These are phyloP conservation scores for Xylota segnis DNA, from an alignment of 2,888 invertebrate genomes.

Conservation along the genomic window DNA sequence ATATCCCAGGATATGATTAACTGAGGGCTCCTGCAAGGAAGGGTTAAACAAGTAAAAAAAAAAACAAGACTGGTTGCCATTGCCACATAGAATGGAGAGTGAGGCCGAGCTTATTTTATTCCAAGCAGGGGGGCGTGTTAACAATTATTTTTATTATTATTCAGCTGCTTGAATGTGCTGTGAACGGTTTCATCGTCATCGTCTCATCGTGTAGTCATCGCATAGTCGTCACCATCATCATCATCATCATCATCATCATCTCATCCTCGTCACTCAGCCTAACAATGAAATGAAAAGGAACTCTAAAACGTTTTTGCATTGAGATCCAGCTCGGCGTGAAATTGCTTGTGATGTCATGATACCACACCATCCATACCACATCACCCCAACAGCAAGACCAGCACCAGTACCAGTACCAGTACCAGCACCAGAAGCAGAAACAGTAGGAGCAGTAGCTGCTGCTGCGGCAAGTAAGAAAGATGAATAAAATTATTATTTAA, in stretches of 20 bases:
- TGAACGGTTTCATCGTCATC: constrained; percentile 56
- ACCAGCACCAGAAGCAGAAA: constrained; percentile 5
- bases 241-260: constrained; percentile 44
- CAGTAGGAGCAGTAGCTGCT: constrained; percentile 4
- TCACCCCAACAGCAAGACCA: too few species aligned
- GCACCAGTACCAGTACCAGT: background rate
- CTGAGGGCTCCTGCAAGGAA: constrained; percentile 37
- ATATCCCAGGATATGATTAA: constrained; percentile 60
- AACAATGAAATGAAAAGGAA: constrained; percentile 69
- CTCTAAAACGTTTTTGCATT: constrained; percentile 70
- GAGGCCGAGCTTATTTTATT: constrained; percentile 45
- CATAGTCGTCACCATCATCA: constrained; percentile 52
- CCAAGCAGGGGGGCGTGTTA: constrained; percentile 58
- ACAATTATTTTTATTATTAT: constrained; percentile 72
- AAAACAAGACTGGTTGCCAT: constrained; percentile 6
- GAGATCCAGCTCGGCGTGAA: constrained; percentile 72
- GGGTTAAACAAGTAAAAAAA: constrained; percentile 33
- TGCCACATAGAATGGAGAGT: constrained; percentile 12
- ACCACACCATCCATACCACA: constrained; percentile 30
- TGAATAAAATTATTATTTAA: constrained; percentile 75
- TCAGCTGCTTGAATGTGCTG: constrained; percentile 57
- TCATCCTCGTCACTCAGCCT: constrained; percentile 54
- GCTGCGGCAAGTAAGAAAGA: constrained; percentile 57
- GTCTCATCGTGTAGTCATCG: constrained; percentile 33
- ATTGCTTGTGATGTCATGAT: constrained; percentile 73